Base-by-base conservation (phyloP, 2,888 invertebrate species). In the Nebria brevicollis region DNA sequence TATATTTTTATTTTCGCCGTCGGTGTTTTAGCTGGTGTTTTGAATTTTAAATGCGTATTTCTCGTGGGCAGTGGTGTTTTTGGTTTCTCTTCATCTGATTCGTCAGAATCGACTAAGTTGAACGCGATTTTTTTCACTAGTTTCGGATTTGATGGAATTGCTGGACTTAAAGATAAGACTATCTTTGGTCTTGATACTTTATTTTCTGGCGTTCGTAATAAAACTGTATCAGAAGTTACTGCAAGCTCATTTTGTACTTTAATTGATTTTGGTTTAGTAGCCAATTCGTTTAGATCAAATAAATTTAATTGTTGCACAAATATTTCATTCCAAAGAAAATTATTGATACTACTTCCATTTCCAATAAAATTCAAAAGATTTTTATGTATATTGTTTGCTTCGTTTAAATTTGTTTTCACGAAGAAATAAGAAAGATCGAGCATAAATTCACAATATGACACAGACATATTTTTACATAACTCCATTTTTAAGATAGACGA, bases 321-420 rank as follows among this genome's bases (percentile, higher is more conserved):
- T 13, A 84, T 83, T 82, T 86, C 86, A 73, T 83, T 84, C 77
- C 84, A 86, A n/a, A 87, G 83, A 76, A 84, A 82, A 1, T 83
- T 20, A 77, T 85, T 84, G 64, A 76, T 82, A 34, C 82, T 34
- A 82, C 85, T 85, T 70, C 82, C 83, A 5, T 77, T 74, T 15
- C 76, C 82, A 42, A 86, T 42, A 13, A 83, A n/a, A n/a, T 83
- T 73, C 13, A 85, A 68, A 72, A 86, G 77, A 13, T 83, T 82
- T 15, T 82, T 75, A 78, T 85, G 84, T n/a, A 84, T 72, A 68
- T 82, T 73, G n/a, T 81, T 64, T 2, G 86, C 86, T 77, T 84
- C 83, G 0, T 65, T 34, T 43, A 84, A 82, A 26, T 78, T 68
- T 34, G 80, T 80, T 8, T n/a, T 81, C 73, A 80, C 77, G 42